These are phyloP conservation scores for Poecilobothrus nobilitatus DNA, from an alignment of 2,888 invertebrate species.

Conservation along the genomic window DNA sequence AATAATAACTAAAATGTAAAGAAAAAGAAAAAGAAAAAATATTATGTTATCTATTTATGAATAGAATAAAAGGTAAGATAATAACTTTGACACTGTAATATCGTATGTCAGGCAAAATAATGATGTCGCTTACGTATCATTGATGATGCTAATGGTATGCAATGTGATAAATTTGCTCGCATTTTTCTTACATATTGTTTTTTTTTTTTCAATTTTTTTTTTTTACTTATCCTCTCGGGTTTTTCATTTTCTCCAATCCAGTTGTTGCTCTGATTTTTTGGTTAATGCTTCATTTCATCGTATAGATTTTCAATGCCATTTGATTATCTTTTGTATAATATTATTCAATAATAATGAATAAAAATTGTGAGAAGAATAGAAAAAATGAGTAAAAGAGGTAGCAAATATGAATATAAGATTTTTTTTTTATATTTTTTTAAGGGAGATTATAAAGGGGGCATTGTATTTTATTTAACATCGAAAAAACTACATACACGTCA, in stretches of 20 bases:
- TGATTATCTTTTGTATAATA: constrained; percentile 1
- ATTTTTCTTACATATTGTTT: background rate
- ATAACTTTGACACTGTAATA: constrained; percentile 3
- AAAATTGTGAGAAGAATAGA: background rate
- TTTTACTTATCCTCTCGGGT: background rate
- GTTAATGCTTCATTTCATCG: background rate
- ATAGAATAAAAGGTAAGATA: background rate
- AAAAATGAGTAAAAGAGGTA: no score
- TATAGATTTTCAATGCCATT: background rate
- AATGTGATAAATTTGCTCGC: constrained; percentile 1
- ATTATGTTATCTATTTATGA: background rate
- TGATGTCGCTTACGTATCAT: constrained; percentile 6
- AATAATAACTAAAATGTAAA: background rate
- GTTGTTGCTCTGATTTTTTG: background rate
- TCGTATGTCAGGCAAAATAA: constrained; percentile 5
- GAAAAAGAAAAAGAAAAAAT: background rate
- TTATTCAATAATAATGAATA: background rate
- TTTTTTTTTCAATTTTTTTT: background rate
- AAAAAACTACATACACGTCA: no score
- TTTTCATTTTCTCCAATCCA: background rate
- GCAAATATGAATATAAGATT: no score
- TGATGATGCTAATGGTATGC: constrained; percentile 6
- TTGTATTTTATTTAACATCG: no score
- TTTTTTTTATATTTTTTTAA: no score
- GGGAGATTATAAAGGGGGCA: no score